These are phyloP conservation scores for Scleropages formosus DNA, from an alignment of 2,797 vertebrate genomes.

Conservation along the genomic window DNA sequence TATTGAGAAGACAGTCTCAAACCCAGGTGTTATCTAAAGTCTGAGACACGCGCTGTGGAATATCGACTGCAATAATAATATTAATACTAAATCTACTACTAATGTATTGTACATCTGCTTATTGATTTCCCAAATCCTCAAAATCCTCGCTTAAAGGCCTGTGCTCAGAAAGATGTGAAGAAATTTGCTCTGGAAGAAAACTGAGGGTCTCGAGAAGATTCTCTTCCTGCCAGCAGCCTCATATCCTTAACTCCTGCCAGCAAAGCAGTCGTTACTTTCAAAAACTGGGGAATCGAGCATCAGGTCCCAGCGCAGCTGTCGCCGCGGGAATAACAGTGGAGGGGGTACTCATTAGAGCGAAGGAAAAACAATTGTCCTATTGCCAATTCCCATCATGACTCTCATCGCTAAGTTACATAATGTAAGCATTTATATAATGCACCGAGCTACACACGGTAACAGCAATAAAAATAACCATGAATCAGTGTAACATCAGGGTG, in stretches of 20 bases:
- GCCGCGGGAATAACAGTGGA: constrained; percentile 19
- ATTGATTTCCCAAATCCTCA: not conserved
- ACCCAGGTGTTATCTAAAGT: not conserved
- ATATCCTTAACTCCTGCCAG: constrained; percentile 17
- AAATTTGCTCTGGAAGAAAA: constrained; percentile 4
- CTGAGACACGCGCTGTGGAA: not conserved
- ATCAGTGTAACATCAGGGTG: constrained; percentile 42
- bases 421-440: constrained; percentile 48
- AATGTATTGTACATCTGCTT: not conserved
- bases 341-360: constrained; percentile 44
- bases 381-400: constrained; percentile 39
- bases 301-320: constrained; percentile 12
- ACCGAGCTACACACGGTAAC: constrained; percentile 41
- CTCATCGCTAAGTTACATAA: constrained; percentile 37
- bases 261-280: constrained; percentile 22
- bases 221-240: constrained; percentile 19
- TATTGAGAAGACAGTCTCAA: too few relatives aligned
- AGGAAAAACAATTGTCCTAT: constrained; percentile 17
- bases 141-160: not conserved
- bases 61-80: not conserved
- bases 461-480: constrained; percentile 50
- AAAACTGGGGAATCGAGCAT: not conserved
- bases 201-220: not conserved
- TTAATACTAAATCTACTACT: not conserved
- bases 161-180: not conserved